These are phyloP conservation scores for Papilio protenor DNA, from an alignment of 2,888 invertebrate genomes.

Conservation along the genomic window DNA sequence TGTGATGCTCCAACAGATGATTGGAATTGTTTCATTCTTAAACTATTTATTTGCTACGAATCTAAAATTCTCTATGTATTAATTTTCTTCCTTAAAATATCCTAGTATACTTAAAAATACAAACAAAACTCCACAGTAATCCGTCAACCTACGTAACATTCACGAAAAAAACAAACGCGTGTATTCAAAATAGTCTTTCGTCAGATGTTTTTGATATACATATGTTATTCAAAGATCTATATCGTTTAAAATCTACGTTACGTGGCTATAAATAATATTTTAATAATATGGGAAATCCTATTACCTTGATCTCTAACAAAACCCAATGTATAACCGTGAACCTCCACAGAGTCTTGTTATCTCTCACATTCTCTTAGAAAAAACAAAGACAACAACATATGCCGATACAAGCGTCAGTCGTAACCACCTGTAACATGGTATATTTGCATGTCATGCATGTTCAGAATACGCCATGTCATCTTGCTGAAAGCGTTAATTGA, in stretches of 20 bases:
- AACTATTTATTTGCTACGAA: too few relatives aligned
- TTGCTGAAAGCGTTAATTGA: constrained; percentile 9
- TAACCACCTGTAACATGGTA: background rate
- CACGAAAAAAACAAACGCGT: too few relatives aligned
- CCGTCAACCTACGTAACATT: too few relatives aligned
- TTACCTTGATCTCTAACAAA: background rate
- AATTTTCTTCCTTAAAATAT: too few relatives aligned
- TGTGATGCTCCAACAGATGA: too few relatives aligned
- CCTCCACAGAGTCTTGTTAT: background rate
- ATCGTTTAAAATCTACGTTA: constrained; percentile 33
- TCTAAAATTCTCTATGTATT: too few relatives aligned
- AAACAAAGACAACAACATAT: too few relatives aligned
- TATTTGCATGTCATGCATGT: background rate
- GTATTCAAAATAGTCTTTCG: background rate
- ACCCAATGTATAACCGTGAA: background rate
- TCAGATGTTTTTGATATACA: constrained; percentile 21
- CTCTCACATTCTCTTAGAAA: too few relatives aligned
- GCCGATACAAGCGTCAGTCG: too few relatives aligned
- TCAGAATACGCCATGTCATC: background rate
- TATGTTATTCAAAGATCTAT: constrained; percentile 32
- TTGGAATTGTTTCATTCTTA: too few relatives aligned
- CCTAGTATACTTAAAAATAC: too few relatives aligned
- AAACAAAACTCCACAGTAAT: too few relatives aligned
- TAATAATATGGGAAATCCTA: background rate
- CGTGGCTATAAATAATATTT: background rate